phyloP scores from a whole-genome alignment of 2,797 vertebrate genomes.

The Scyliorhinus canicula region DNA sequence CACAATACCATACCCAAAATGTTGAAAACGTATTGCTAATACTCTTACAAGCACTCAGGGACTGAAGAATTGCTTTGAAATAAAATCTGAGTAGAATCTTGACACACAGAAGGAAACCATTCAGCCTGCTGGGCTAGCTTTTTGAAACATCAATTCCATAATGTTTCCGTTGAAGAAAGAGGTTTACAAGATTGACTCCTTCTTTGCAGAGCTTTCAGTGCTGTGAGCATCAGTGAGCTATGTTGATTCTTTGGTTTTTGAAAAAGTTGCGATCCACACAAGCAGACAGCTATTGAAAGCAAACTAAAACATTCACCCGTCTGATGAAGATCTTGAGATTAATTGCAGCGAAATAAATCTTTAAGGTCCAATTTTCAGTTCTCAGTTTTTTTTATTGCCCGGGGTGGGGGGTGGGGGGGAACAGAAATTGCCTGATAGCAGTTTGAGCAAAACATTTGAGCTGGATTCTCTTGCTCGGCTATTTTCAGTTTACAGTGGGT shows the following conservation, averaged over 20 bases:
- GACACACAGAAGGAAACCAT: not conserved
- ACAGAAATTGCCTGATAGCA: not conserved
- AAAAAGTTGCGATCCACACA: not conserved
- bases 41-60: not conserved
- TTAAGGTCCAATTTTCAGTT: not conserved
- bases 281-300: not conserved
- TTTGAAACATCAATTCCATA: not conserved
- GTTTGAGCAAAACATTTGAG: not conserved
- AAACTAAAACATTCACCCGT: not conserved
- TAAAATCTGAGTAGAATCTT: not conserved
- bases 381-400: not conserved
- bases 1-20: not conserved
- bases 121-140: not conserved
- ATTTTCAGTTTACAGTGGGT: too few relatives aligned
- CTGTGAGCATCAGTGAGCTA: not conserved
- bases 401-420: too few relatives aligned
- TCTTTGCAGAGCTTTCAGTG: not conserved
- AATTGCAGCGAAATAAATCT: not conserved
- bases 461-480: not conserved
- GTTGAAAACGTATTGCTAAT: not conserved
- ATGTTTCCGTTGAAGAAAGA: not conserved
- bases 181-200: not conserved
- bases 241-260: not conserved
- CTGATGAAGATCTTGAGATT: not conserved
- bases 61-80: not conserved